phyloP scores from a whole-genome alignment of 2,113 vertebrate genomes.

The Beaufortia kweichowensis region DNA sequence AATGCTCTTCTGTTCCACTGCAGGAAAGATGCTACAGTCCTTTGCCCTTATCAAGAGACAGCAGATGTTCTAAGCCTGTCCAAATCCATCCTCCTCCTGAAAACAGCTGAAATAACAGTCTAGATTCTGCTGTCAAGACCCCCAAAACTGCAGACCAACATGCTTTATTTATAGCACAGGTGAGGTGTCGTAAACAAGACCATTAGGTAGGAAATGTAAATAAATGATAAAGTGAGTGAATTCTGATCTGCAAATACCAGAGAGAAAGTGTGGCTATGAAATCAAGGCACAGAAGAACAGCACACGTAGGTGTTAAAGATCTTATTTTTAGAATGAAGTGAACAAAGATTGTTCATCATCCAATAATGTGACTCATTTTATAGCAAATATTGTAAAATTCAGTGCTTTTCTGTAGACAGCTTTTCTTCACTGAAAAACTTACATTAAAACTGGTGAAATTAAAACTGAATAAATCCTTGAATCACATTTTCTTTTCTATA shows the following conservation, averaged over 20 bases:
- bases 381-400: neutral
- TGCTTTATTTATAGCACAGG: neutral
- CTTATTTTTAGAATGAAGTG: conserved; percentile 52
- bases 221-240: neutral
- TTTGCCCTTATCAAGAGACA: conserved; percentile 38
- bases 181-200: conserved; percentile 1
- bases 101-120: neutral
- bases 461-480: too few species aligned
- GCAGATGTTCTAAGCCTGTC: conserved; percentile 41
- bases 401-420: neutral
- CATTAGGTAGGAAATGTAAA: neutral
- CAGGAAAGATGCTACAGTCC: conserved; percentile 2
- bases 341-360: conserved; percentile 19
- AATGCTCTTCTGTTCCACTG: conserved; percentile 9
- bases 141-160: neutral
- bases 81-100: neutral
- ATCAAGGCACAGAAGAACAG: conserved; percentile 20
- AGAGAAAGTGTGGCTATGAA: neutral
- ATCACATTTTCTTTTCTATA: neutral
- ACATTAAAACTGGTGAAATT: too few species aligned
- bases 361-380: conserved; percentile 30
- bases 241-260: neutral
- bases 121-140: conserved; percentile 1
- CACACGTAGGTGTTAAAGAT: conserved; percentile 42
- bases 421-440: neutral